phyloP scores from a whole-genome alignment of 2,888 invertebrate species.

The Sinhomidia bicolor region DNA sequence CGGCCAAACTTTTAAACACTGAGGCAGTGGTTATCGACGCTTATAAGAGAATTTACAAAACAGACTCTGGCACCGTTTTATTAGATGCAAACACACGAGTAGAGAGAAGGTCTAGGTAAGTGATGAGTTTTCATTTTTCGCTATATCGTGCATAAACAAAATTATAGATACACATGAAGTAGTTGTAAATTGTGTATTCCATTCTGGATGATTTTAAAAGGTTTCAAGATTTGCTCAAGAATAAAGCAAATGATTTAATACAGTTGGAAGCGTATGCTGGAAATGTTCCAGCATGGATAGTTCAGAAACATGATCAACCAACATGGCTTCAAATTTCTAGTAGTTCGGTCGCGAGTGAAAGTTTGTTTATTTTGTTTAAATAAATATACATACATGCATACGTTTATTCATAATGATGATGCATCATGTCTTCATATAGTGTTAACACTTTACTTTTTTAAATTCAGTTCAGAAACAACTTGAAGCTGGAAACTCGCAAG shows the following conservation, averaged over 20 bases:
- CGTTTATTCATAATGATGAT: neutral
- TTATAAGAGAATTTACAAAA: neutral
- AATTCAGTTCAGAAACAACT: slow-evolving; percentile 11
- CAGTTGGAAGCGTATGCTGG: slow-evolving; percentile 43
- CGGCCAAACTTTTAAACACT: neutral
- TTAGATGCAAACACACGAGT: neutral
- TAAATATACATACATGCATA: neutral
- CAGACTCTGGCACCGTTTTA: too few species aligned
- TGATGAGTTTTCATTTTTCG: too few species aligned
- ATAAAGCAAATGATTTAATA: neutral
- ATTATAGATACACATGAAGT: too few species aligned
- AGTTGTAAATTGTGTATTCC: too few species aligned
- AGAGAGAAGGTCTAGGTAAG: neutral
- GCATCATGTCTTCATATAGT: neutral
- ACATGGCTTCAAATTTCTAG: neutral
- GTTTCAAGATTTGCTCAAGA: slow-evolving; percentile 17
- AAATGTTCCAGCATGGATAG: slow-evolving; percentile 17
- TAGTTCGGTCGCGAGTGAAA: neutral
- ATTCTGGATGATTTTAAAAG: too few species aligned
- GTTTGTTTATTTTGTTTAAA: neutral
- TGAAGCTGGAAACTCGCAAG: neutral
- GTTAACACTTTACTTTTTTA: neutral
- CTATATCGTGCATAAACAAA: too few species aligned
- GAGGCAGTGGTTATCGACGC: neutral
- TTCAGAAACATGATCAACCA: slow-evolving; percentile 5